Evolutionary conservation across 2,113 vertebrate genomes (phyloP).

Genomic region (Tichodroma muraria): DNA sequence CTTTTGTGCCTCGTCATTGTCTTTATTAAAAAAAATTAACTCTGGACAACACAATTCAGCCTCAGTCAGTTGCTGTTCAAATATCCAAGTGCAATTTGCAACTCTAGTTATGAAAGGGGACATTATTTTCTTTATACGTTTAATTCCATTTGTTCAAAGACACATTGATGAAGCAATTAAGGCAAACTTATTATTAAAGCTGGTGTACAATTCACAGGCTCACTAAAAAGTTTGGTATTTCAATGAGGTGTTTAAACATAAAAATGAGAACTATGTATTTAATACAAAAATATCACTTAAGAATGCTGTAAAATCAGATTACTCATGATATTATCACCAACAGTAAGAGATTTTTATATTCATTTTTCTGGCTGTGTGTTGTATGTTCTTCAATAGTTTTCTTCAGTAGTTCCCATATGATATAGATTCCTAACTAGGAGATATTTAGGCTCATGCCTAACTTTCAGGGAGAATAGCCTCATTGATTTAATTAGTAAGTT

Average conservation of each 20-base stretch:
- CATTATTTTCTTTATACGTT: slow-evolving; percentile 20
- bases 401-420: background rate
- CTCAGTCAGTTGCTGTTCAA: slow-evolving; percentile 35
- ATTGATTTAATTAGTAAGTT: slow-evolving; percentile 1
- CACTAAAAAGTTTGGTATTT: background rate
- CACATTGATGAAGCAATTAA: background rate
- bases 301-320: slow-evolving; percentile 1
- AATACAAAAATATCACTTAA: background rate
- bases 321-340: background rate
- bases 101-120: slow-evolving; percentile 19
- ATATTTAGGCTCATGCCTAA: background rate
- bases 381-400: background rate
- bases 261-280: background rate
- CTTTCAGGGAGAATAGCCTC: background rate
- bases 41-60: slow-evolving; percentile 18
- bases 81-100: slow-evolving; percentile 9
- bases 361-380: background rate
- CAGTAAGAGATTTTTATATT: background rate
- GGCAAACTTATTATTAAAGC: background rate
- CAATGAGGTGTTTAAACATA: background rate
- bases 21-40: background rate
- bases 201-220: background rate
- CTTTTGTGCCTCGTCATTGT: background rate
- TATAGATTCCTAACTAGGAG: background rate
- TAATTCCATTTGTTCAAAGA: slow-evolving; percentile 7